Evolutionary conservation across 1,140 invertebrate genomes (phyloP).

Genomic region (Copidosoma floridanum): DNA sequence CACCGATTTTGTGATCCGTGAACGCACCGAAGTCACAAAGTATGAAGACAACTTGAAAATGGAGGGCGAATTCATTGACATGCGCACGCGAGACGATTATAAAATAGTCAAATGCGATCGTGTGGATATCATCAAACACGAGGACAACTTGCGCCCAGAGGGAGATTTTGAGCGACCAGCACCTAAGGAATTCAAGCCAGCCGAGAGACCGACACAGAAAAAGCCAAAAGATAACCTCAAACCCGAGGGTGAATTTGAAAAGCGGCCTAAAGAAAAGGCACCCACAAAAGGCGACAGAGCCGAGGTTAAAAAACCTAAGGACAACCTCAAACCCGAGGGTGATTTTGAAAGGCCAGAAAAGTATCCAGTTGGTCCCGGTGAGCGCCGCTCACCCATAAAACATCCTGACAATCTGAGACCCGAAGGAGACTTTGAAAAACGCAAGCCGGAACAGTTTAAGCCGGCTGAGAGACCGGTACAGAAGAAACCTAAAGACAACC

Average conservation of each 20-base stretch:
- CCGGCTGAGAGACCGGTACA: slow-evolving; percentile 39
- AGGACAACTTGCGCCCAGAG: slow-evolving; percentile 60
- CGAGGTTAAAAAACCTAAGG: slow-evolving; percentile 54
- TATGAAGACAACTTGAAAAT: slow-evolving; percentile 51
- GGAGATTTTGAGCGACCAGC: slow-evolving; percentile 60
- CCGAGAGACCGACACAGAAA: slow-evolving; percentile 55
- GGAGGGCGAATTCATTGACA: slow-evolving; percentile 59
- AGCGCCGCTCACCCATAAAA: slow-evolving; percentile 57
- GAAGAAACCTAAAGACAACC: slow-evolving; percentile 56
- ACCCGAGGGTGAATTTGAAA: slow-evolving; percentile 49
- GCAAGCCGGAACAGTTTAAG: slow-evolving; percentile 33
- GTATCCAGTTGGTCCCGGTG: slow-evolving; percentile 39
- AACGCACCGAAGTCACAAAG: slow-evolving; percentile 41
- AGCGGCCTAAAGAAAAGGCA: slow-evolving; percentile 51
- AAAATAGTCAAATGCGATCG: slow-evolving; percentile 40
- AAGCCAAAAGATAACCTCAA: slow-evolving; percentile 45
- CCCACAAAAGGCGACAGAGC: slow-evolving; percentile 51
- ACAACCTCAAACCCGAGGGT: slow-evolving; percentile 60
- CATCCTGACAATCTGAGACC: slow-evolving; percentile 58
- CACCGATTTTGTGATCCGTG: slow-evolving; percentile 33
- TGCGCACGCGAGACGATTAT: slow-evolving; percentile 35
- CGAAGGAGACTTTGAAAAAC: slow-evolving; percentile 39
- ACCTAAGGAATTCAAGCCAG: slow-evolving; percentile 55
- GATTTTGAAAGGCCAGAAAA: slow-evolving; percentile 53
- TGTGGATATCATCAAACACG: slow-evolving; percentile 48